Evolutionary conservation across 2,888 invertebrate species (phyloP), one percentile per base, ranked within the genome.

Genomic region (Drosophila robusta): DNA sequence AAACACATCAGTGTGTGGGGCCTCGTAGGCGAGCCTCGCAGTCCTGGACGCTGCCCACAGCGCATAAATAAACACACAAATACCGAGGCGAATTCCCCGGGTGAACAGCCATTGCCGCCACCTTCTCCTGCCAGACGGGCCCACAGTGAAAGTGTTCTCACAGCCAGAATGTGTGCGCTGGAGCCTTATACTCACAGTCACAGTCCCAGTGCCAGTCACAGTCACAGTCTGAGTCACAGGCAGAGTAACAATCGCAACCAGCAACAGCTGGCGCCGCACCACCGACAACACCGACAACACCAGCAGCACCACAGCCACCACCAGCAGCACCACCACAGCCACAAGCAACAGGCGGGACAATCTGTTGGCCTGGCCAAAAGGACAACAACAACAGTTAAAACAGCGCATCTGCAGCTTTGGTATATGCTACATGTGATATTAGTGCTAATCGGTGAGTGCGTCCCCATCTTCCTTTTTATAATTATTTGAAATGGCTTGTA

Each of bases 381-480:
- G 60, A 78, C 51, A 70, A 64, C 52, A n/a, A 11, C 41, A 24
- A 49, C 73, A 66, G 57, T 54, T 39, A 66, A 64, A 62, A 65
- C 68, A 61, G 67, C 69, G 54, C 77, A 72, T 70, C 66, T 87
- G 70, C 87, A 85, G 65, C 75, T 90, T 72, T 91, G 92, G 92
- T 87, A 88, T 74, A 90, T 91, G 66, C 82, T 91, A 69, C 92
- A 91, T 87, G 87, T 91, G 90, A 90, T 91, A 89, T 84, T 91
- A 75, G 90, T 92, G 82, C 80, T 92, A 89, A 92, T 92, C 87
- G 91, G 91, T 91, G 78, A 91, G 91, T 91, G 62, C 29, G 9
- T 29, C 38, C 49, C 47, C 39, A 38, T 45, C 36, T 62, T 51
- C 38, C n/a, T 52, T 61, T 62, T 47, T 55, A 61, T 61, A 67